Base-by-base conservation (phyloP, 35 echinoderm and acorn worm genomes). In the Apostichopus californicus region DNA sequence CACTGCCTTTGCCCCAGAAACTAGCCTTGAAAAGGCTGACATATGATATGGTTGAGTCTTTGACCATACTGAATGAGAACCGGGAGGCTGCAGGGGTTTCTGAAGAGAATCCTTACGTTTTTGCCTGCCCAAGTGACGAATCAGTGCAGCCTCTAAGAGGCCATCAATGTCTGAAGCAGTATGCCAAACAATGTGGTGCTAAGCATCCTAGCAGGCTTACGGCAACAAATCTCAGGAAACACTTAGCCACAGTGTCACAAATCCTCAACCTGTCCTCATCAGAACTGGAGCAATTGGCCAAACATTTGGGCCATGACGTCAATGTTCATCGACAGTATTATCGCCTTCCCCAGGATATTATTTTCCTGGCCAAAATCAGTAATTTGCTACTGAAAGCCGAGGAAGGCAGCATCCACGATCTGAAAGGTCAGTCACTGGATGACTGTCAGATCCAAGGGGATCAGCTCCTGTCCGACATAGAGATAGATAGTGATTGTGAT, bases 361-460 rank as follows among this genome's bases (percentile, higher is more conserved):
- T 87, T 28, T 73, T 93, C 13, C 86, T 96, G 1, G 88, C 92
- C 25, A 96, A 96, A 78, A 89, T 96, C 9, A 83, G 86, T 21
- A 94, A 92, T 65, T 54, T 94, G 55, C 83, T 96, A 5, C 46
- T 91, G 65, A 87, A 71, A 9, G 56, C 87, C 59, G 95, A 94
- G 61, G 82, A 94, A 21, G 92, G 95, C 11, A 93, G 81, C 25
- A 80, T 93, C 22, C 91, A 93, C 66, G 34, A 93, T 26, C 90
- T 17, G 26, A 55, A 88, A 73, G 94, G 87, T 3, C 52, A 92
- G 82, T 63, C 85, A 64, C 65, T 93, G 21, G 85, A 93, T 55
- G 91, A 95, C 6, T 91, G 54, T 92, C 18, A 81, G 1, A 77
- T 90, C 5, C 71, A 90, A 57, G 89, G 56, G 1, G 18, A 20